A percentile compares a stretch with the other conserved stretches of the same genome.
These are phyloP conservation scores for Lottia scabra DNA, from an alignment of 2,888 invertebrate species.

Conservation along the genomic window DNA sequence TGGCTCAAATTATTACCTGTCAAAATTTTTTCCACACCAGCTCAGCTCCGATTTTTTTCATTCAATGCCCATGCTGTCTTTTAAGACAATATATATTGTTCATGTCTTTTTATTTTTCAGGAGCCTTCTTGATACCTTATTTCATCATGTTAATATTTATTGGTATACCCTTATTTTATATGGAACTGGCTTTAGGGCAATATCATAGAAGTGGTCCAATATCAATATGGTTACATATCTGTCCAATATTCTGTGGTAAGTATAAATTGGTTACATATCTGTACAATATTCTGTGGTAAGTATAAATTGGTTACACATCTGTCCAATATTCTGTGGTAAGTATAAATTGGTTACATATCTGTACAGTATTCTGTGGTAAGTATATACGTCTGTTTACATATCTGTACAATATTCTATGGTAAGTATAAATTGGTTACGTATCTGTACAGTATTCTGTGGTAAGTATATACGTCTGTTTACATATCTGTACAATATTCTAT, in stretches of 20 bases:
- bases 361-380: conserved; percentile 89
- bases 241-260: conserved; percentile 89
- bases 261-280: neutral
- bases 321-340: conserved; percentile 89
- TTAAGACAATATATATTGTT: too few species aligned
- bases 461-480: too few species aligned
- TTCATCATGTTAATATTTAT: conserved; percentile 89
- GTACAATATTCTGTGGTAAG: too few species aligned
- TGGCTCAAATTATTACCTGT: too few species aligned
- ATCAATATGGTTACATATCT: conserved; percentile 91
- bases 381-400: neutral
- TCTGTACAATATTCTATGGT: too few species aligned
- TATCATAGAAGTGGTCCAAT: conserved; percentile 93
- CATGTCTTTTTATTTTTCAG: conserved; percentile 35
- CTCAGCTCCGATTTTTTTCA: too few species aligned
- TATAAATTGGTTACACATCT: conserved; percentile 85
- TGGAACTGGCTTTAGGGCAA: conserved; percentile 82
- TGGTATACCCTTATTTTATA: conserved; percentile 74
- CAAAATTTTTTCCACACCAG: too few species aligned
- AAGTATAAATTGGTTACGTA: too few species aligned
- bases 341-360: conserved; percentile 88
- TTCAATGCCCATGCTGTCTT: too few species aligned
- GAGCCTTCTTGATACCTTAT: conserved; percentile 57
- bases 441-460: too few species aligned
- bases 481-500: too few species aligned